A percentile compares a stretch with the other conserved stretches of the same genome.
phyloP scores from a whole-genome alignment of 2,797 vertebrate genomes.

The Lepilemur ruficaudatus region DNA sequence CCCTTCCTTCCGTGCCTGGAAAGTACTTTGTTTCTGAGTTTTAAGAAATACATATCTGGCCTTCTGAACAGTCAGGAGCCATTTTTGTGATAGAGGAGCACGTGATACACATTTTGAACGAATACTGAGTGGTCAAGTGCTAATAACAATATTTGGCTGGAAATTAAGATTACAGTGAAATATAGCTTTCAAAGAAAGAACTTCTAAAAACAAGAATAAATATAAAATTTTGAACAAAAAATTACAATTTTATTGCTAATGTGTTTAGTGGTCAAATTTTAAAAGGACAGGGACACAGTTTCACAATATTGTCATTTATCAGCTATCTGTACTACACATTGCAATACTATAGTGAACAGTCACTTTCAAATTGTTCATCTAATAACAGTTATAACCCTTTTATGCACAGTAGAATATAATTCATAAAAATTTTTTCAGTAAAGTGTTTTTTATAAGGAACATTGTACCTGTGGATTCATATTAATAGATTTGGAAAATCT shows the following conservation, averaged over 20 bases:
- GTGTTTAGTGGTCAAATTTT: not conserved
- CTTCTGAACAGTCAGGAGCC: not conserved
- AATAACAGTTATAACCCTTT: not conserved
- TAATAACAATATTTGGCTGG: not conserved
- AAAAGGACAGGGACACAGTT: not conserved
- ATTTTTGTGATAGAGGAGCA: not conserved
- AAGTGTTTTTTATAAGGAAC: not conserved
- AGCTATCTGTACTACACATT: not conserved
- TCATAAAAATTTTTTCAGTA: not conserved
- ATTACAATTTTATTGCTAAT: not conserved
- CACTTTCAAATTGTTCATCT: not conserved
- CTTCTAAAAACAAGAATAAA: not conserved
- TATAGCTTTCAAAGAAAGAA: not conserved
- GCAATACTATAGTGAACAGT: not conserved
- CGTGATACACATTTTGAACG: not conserved
- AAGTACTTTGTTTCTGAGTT: not conserved
- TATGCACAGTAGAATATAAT: not conserved
- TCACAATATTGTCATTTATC: not conserved
- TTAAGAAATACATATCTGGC: not conserved
- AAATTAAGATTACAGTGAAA: not conserved
- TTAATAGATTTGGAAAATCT: not conserved
- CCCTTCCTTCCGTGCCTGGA: not conserved
- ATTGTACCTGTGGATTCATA: not conserved
- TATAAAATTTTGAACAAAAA: not conserved
- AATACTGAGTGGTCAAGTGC: not conserved